A percentile compares a stretch with the other conserved stretches of the same genome.
These are phyloP conservation scores for Cyphomyrmex costatus DNA, from an alignment of 1,140 invertebrate species.

Conservation along the genomic window DNA sequence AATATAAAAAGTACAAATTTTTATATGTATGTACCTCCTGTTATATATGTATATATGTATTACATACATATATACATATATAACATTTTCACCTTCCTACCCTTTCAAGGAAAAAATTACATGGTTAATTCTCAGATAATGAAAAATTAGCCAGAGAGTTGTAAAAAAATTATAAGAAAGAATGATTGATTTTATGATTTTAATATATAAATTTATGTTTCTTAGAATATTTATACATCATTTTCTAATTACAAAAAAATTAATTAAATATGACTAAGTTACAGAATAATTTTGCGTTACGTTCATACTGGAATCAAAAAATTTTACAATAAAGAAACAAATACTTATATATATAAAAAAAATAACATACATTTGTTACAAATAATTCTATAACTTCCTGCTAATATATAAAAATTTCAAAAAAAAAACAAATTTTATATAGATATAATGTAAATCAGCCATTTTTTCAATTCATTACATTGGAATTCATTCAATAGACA, in stretches of 20 bases:
- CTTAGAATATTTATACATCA: not conserved
- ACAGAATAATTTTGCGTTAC: not conserved
- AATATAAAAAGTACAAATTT: too few species aligned
- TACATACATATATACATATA: not conserved
- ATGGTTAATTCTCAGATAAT: too few species aligned
- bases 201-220: slow-evolving; percentile 2
- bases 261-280: not conserved
- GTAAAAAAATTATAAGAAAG: slow-evolving; percentile 11
- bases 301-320: not conserved
- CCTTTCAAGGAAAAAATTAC: too few species aligned
- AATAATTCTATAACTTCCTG: not conserved
- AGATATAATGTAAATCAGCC: not conserved
- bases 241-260: not conserved
- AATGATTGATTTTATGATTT: not conserved
- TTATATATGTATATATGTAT: too few species aligned
- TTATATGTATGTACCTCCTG: too few species aligned
- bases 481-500: not conserved
- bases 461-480: not conserved
- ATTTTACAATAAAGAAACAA: slow-evolving; percentile 6
- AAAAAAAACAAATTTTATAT: not conserved
- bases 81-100: too few species aligned
- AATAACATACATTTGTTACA: not conserved
- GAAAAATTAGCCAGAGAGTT: too few species aligned
- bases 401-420: slow-evolving; percentile 3
- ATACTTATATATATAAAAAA: slow-evolving; percentile 19